A percentile compares a stretch with the other conserved stretches of the same genome.
Evolutionary conservation across 1,140 invertebrate species (phyloP).

Genomic region (Microplitis demolitor): DNA sequence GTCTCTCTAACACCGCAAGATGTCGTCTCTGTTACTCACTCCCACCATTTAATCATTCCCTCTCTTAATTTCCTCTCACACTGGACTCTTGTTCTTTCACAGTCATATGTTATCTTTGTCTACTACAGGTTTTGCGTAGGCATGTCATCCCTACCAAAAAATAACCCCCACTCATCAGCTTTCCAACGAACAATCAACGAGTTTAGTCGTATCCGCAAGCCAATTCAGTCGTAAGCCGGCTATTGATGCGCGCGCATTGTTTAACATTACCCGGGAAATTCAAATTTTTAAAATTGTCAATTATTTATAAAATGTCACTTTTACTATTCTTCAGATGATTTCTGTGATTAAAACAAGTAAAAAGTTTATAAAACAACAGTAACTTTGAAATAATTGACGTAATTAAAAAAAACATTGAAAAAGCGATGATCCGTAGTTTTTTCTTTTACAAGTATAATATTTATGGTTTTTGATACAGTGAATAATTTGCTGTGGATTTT

Average conservation of each 20-base stretch:
- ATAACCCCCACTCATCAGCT: constrained; percentile 23
- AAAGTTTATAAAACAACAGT: too few species aligned
- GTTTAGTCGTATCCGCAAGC: constrained; percentile 24
- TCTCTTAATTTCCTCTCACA: not conserved
- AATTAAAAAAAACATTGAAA: too few species aligned
- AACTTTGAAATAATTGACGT: too few species aligned
- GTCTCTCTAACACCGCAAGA: constrained; percentile 54
- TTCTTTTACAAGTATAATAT: not conserved
- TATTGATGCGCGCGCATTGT: constrained; percentile 29
- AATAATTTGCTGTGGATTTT: not conserved
- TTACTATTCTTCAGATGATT: too few species aligned
- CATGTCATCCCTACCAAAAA: not conserved
- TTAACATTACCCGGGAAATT: constrained; percentile 6
- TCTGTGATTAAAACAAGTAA: too few species aligned
- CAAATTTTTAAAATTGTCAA: not conserved
- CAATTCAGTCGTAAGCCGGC: constrained; percentile 44
- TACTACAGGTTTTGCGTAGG: not conserved
- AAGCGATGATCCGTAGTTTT: not conserved
- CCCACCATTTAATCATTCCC: constrained; percentile 16
- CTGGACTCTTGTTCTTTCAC: constrained; percentile 11
- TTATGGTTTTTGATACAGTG: not conserved
- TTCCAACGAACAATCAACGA: constrained; percentile 18
- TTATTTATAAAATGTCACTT: too few species aligned
- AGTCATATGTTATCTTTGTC: constrained; percentile 7
- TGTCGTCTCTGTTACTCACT: constrained; percentile 50